phyloP scores from a whole-genome alignment of 2,113 vertebrate genomes.

The Ellobius talpinus region DNA sequence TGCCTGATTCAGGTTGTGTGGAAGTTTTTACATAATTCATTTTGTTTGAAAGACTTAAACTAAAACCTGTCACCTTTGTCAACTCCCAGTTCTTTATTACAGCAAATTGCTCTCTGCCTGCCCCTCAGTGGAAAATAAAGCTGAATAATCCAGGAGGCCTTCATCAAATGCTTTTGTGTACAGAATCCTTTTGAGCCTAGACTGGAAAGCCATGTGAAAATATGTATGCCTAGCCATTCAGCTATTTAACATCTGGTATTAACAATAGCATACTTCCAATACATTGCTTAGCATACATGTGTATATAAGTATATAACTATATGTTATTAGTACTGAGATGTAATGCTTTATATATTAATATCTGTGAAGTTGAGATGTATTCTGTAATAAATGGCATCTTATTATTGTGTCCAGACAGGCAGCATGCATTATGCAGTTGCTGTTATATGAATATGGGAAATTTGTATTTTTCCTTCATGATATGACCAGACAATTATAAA shows the following conservation, averaged over 20 bases:
- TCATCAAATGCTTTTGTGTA: background rate
- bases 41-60: slow-evolving; percentile 37
- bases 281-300: background rate
- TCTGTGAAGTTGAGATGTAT: background rate
- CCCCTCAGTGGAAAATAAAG: slow-evolving; percentile 7
- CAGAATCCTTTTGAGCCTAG: background rate
- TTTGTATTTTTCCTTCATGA: background rate
- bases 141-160: slow-evolving; percentile 6
- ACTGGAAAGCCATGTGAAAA: background rate
- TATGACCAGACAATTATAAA: background rate
- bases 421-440: background rate
- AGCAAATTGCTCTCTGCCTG: background rate
- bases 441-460: slow-evolving; percentile 15
- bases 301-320: background rate
- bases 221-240: background rate
- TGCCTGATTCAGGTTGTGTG: slow-evolving; percentile 14
- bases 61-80: background rate
- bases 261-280: slow-evolving; percentile 27
- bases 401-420: background rate
- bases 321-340: background rate
- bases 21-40: slow-evolving; percentile 39
- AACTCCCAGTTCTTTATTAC: background rate
- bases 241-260: slow-evolving; percentile 22
- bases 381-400: background rate
- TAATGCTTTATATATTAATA: slow-evolving; percentile 16